These are phyloP conservation scores for Pelobates cultripes DNA, from an alignment of 2,797 vertebrate genomes.

Conservation along the genomic window DNA sequence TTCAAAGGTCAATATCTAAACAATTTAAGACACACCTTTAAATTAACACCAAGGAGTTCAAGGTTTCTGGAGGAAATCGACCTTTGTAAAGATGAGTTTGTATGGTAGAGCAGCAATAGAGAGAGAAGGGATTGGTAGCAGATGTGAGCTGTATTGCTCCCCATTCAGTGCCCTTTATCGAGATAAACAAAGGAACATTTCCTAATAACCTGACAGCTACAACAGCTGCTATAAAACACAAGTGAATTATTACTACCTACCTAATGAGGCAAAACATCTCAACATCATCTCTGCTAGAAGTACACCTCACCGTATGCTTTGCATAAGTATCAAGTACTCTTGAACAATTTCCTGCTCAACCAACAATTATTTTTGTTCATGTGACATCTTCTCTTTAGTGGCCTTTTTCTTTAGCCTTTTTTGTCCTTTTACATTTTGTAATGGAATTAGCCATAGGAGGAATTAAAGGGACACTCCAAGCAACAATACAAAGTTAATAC, in stretches of 20 bases:
- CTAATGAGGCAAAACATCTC: constrained; percentile 4
- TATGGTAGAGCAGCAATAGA: background rate
- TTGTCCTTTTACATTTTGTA: no score
- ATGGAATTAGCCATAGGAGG: no score
- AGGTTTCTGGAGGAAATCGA: constrained; percentile 19
- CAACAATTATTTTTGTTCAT: no score
- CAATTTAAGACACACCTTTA: constrained; percentile 17
- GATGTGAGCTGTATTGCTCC: background rate
- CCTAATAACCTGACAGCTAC: constrained; percentile 11
- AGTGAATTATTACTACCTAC: constrained; percentile 3
- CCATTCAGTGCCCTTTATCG: background rate
- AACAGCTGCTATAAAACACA: background rate
- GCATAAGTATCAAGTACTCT: no score
- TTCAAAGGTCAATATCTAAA: constrained; percentile 29
- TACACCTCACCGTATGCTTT: background rate
- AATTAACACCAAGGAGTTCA: constrained; percentile 4
- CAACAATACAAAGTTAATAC: no score
- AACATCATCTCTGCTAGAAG: background rate
- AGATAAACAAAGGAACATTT: constrained; percentile 8
- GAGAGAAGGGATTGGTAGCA: background rate
- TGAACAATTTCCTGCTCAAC: no score
- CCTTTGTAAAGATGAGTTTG: constrained; percentile 11
- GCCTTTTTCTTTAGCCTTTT: no score
- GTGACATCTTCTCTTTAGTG: no score
- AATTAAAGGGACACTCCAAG: no score